Percentiles rank a stretch among this genome's conserved stretches.
phyloP scores from a whole-genome alignment of 2,113 vertebrate species.

The Apistogramma diplotaenia region DNA sequence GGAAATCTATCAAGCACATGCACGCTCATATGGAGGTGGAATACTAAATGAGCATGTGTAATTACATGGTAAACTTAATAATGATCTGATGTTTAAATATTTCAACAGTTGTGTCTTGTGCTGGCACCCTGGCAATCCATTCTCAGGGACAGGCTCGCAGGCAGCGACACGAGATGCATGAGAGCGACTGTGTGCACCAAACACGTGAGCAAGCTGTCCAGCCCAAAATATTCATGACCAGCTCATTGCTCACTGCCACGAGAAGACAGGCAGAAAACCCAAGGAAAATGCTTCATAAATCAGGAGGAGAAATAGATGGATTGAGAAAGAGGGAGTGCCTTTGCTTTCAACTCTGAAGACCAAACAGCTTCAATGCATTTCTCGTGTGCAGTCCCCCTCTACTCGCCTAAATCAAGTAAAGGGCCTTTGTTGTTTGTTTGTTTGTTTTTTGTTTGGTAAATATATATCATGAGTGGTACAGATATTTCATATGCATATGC shows the following conservation, averaged over 20 bases:
- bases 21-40: neutral
- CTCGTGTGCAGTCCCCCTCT: neutral
- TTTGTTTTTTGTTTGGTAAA: too few species aligned
- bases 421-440: too few species aligned
- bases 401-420: neutral
- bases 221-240: conserved; percentile 52
- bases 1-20: neutral
- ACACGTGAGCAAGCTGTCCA: conserved; percentile 61
- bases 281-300: conserved; percentile 17
- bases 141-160: conserved; percentile 36
- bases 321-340: neutral
- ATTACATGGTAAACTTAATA: conserved; percentile 60
- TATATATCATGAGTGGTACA: neutral
- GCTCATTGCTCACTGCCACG: conserved; percentile 23
- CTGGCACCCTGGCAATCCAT: conserved; percentile 42
- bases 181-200: conserved; percentile 8
- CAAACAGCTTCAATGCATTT: neutral
- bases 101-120: conserved; percentile 62
- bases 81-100: conserved; percentile 75
- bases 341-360: neutral
- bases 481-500: neutral
- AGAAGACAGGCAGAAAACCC: conserved; percentile 20
- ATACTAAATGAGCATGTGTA: conserved; percentile 56
- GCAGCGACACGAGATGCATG: conserved; percentile 38
- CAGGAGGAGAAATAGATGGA: conserved; percentile 4